Evolutionary conservation across 2,797 vertebrate genomes (phyloP).

Genomic region (Premnoplex brunnescens): DNA sequence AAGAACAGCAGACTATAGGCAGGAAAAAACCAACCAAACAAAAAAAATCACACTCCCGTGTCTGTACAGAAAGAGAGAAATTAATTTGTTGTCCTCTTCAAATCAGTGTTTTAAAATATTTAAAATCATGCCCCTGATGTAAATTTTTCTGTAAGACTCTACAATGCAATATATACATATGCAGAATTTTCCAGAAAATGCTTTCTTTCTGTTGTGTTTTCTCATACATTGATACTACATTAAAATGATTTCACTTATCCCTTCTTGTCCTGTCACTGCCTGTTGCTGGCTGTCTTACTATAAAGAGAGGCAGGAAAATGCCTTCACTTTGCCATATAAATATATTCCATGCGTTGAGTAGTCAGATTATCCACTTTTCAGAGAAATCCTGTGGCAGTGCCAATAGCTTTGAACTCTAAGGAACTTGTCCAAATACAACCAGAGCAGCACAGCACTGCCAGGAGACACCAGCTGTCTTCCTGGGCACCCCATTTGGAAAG

Average conservation of each 20-base stretch:
- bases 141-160: slow-evolving; percentile 87
- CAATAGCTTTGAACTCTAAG: not conserved
- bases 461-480: not conserved
- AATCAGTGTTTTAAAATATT: slow-evolving; percentile 78
- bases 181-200: slow-evolving; percentile 81
- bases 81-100: slow-evolving; percentile 76
- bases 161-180: slow-evolving; percentile 82
- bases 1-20: not conserved
- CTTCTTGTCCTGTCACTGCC: slow-evolving; percentile 41
- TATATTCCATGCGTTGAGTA: not conserved
- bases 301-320: slow-evolving; percentile 52
- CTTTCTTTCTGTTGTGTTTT: slow-evolving; percentile 66
- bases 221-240: slow-evolving; percentile 71
- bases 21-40: not conserved
- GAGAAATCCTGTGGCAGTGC: not conserved
- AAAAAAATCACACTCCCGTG: slow-evolving; percentile 32
- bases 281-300: slow-evolving; percentile 54
- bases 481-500: not conserved
- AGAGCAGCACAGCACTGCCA: not conserved
- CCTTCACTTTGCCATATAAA: not conserved
- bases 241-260: slow-evolving; percentile 77
- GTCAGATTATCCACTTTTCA: not conserved
- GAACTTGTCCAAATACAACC: not conserved
- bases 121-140: slow-evolving; percentile 81
- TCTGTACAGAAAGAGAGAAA: slow-evolving; percentile 66